These are phyloP conservation scores for Pantherophis vulpinus DNA, from an alignment of 2,797 vertebrate genomes.

Conservation along the genomic window DNA sequence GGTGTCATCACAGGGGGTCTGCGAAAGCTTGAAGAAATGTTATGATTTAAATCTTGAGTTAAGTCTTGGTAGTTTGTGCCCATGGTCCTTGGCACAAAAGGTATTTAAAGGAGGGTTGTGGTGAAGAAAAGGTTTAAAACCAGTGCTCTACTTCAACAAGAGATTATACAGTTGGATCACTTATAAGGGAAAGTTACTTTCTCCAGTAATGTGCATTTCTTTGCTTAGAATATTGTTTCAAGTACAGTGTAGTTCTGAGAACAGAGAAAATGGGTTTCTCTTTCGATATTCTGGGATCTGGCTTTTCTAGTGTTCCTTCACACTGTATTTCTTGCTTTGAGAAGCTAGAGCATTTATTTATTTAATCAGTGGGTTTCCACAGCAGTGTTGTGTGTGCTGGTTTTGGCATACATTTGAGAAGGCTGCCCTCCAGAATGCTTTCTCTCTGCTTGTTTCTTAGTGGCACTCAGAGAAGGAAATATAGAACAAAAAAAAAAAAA, in stretches of 20 bases:
- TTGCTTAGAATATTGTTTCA: neutral
- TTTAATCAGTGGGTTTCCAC: neutral
- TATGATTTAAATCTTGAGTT: neutral
- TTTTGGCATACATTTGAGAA: neutral
- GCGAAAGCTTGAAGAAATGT: neutral
- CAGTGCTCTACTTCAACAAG: neutral
- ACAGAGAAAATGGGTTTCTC: neutral
- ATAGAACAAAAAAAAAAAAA: neutral
- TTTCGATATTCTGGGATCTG: neutral
- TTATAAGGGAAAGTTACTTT: neutral
- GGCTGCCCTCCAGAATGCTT: constrained; percentile 12
- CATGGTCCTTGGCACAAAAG: neutral
- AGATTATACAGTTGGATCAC: neutral
- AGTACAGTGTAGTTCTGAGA: neutral
- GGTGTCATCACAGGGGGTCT: no score
- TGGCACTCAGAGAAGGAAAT: neutral
- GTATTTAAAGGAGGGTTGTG: neutral
- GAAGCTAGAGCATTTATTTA: neutral
- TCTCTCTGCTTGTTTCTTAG: neutral
- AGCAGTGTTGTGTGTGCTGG: neutral
- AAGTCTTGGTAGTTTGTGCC: neutral
- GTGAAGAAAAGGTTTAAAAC: neutral
- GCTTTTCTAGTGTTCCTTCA: neutral
- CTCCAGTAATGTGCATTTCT: neutral
- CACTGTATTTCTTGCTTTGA: neutral